Evolutionary conservation across 2,888 invertebrate species (phyloP), one percentile per base, ranked within the genome.

Genomic region (Tetheella fluctuosa): DNA sequence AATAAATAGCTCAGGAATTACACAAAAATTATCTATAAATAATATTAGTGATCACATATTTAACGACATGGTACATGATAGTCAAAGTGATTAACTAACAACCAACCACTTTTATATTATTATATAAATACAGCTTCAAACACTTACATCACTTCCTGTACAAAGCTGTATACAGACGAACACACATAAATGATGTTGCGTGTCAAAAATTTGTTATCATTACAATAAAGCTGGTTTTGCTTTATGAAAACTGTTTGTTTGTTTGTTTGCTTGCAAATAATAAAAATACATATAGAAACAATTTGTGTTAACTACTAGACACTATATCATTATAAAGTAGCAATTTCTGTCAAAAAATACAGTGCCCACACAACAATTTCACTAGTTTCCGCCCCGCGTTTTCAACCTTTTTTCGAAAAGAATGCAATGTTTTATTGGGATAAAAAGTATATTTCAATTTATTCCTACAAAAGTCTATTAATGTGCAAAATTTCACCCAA

Each of bases 171-270:
- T 15, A 20, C 10, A 48, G 17, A 48, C 48, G 20, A 20, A 48
- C 48, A 20, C 10, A 8, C 17, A 17, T 20, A 48, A 48, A 48
- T 48, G 20, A 48, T 48, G 20, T n/a, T 20, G 20, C 48, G 10
- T 20, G 48, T 48, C 48, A 48, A 48, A 17, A 48, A 48, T 20
- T 42, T 48, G 20, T 20, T 48, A 20, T 48, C 48, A 48, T 48
- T 48, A 48, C 20, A 48, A 48, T 48, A 48, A 48, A 48, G 3
- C 48, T 48, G 6, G 17, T 17, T 48, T 48, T n/a, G 20, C 10
- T 48, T 48, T 48, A 48, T 48, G 48, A 17, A 48, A 10, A 48
- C 15, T 48, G 48, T 48, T 48, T 48, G 48, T 48, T 48, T 48
- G 17, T 48, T 20, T 48, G 48, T 48, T 48, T 48, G 20, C 20